Conservation (phyloP, 1,140 invertebrate genomes). For the Pogonus chalceus region DNA sequence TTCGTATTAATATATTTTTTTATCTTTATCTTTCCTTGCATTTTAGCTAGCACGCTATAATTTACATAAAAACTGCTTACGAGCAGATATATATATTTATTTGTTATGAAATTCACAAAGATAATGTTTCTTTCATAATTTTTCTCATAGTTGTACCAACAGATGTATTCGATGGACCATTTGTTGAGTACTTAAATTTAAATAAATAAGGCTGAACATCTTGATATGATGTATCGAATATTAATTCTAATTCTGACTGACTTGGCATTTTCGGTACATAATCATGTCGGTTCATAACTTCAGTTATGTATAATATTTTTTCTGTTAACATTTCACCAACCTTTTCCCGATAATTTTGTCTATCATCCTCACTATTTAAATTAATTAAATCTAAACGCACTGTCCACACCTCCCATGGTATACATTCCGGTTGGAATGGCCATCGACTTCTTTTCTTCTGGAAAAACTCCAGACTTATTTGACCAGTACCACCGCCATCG, state of each 20-base stretch:
- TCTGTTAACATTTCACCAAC: constrained; percentile 86
- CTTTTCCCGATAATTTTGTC: constrained; percentile 77
- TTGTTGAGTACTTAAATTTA: constrained; percentile 69
- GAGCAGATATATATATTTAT: neutral
- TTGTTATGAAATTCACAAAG: constrained; percentile 42
- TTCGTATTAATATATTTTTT: constrained; percentile 5
- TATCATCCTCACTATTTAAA: constrained; percentile 76
- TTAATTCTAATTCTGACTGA: constrained; percentile 80
- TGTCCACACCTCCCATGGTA: constrained; percentile 97
- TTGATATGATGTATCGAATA: constrained; percentile 85
- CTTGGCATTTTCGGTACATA: constrained; percentile 93
- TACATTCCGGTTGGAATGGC: constrained; percentile 79
- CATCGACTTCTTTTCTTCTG: constrained; percentile 81
- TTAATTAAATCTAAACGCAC: constrained; percentile 80
- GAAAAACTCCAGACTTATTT: constrained; percentile 93
- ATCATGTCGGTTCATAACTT: constrained; percentile 90
- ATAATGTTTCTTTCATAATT: constrained; percentile 77
- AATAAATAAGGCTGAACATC: constrained; percentile 95
- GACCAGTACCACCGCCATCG: constrained; percentile 60
- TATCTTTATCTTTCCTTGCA: neutral
- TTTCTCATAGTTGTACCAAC: constrained; percentile 83
- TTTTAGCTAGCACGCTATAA: neutral
- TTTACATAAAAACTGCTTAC: neutral
- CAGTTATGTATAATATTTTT: constrained; percentile 86
- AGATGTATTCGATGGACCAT: constrained; percentile 58